Evolutionary conservation across 1,140 invertebrate species (phyloP).

Genomic region (Trypoxylus dichotomus): DNA sequence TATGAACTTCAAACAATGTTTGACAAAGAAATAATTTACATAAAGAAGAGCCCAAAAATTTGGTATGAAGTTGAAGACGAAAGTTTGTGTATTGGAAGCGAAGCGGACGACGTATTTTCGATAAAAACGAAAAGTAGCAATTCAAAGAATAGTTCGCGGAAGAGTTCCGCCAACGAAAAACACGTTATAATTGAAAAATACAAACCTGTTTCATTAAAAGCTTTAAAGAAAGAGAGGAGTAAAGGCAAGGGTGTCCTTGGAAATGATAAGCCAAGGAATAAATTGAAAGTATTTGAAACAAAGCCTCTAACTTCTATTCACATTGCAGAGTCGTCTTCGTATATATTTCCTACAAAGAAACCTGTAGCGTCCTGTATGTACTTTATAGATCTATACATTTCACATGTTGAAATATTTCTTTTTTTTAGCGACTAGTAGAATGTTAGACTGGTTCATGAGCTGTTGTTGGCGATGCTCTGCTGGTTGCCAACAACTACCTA

Average conservation of each 20-base stretch:
- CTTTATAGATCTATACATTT: neutral
- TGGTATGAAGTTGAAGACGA: conserved; percentile 23
- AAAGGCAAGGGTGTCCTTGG: neutral
- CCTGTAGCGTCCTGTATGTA: conserved; percentile 14
- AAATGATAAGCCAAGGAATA: neutral
- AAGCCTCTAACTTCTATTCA: neutral
- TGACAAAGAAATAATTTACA: conserved; percentile 28
- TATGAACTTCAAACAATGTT: conserved; percentile 23
- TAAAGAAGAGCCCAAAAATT: conserved; percentile 13
- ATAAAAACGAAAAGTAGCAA: neutral
- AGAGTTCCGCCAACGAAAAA: neutral
- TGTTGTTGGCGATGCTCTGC: conserved; percentile 44
- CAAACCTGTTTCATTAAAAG: neutral
- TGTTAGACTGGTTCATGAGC: conserved; percentile 38
- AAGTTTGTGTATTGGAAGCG: neutral
- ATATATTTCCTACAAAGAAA: neutral
- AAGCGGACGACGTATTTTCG: neutral
- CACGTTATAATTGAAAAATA: neutral
- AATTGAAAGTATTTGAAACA: neutral
- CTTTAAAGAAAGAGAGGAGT: neutral
- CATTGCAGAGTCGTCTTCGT: conserved; percentile 20
- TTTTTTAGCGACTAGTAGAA: conserved; percentile 35
- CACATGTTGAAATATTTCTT: neutral
- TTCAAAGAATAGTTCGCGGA: neutral
- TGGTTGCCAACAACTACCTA: conserved; percentile 40